Percentiles rank a stretch among this genome's conserved stretches.
phyloP scores from a whole-genome alignment of 1,140 invertebrate genomes.

The Nasonia vitripennis region DNA sequence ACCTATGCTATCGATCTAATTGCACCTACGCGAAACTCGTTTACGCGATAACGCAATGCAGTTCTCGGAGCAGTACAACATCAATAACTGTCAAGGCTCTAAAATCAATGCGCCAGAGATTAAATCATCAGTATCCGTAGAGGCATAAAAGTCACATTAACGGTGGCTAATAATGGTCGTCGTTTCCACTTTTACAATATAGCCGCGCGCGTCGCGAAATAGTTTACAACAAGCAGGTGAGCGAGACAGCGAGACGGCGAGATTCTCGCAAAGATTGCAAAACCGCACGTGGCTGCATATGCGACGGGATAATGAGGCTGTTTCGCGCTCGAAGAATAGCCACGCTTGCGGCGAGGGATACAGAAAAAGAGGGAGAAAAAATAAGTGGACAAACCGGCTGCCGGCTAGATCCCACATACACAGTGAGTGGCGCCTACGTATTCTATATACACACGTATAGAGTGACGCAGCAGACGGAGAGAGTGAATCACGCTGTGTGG shows the following conservation, averaged over 20 bases:
- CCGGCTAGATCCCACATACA: neutral
- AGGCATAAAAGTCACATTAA: conserved; percentile 10
- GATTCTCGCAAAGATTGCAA: neutral
- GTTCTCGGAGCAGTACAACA: neutral
- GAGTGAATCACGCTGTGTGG: conserved; percentile 40
- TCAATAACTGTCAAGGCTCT: neutral
- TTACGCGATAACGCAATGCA: neutral
- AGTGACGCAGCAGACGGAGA: neutral
- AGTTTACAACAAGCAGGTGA: no score
- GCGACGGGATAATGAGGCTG: neutral
- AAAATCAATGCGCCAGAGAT: neutral
- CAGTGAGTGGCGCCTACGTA: neutral
- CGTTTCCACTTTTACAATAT: neutral
- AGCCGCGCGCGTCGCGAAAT: no score
- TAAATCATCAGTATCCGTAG: neutral
- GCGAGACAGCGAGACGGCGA: neutral
- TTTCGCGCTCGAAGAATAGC: neutral
- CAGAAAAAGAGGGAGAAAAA: conserved; percentile 1
- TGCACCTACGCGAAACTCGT: no score
- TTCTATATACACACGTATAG: neutral
- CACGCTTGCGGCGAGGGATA: neutral
- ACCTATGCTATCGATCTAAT: no score
- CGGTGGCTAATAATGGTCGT: neutral
- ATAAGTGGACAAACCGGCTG: neutral
- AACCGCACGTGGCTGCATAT: neutral